These are phyloP conservation scores for Diadema setosum DNA, from an alignment of 35 echinoderm and acorn worm species.

Conservation along the genomic window DNA sequence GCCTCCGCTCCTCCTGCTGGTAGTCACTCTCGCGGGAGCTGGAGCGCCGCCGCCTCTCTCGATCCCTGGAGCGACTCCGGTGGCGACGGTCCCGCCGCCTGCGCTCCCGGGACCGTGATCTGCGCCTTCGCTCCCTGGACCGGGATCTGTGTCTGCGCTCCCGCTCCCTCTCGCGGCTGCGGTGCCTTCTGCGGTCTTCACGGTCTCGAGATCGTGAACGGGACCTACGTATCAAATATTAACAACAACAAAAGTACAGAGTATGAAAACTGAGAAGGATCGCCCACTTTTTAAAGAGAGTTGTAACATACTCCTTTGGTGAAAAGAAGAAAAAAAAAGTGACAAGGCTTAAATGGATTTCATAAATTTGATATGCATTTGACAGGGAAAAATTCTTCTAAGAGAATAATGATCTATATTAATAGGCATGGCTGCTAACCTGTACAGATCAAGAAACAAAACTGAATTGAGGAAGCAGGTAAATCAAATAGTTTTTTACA, in stretches of 20 bases:
- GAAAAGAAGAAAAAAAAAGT: too few species aligned
- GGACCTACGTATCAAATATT: not conserved
- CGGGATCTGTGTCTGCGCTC: not conserved
- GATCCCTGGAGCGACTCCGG: not conserved
- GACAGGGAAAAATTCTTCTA: too few species aligned
- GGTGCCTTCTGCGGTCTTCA: not conserved
- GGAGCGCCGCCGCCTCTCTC: not conserved
- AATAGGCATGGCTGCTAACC: too few species aligned
- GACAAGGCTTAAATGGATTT: too few species aligned
- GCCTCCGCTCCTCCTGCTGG: not conserved
- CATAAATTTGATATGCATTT: too few species aligned
- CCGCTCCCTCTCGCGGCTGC: not conserved
- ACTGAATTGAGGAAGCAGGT: too few species aligned
- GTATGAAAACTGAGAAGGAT: not conserved
- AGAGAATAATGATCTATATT: too few species aligned
- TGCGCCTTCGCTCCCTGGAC: slow-evolving; percentile 3
- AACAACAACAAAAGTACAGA: not conserved
- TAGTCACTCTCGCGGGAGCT: not conserved
- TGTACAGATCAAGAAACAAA: too few species aligned
- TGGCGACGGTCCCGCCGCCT: slow-evolving; percentile 7
- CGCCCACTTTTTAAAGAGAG: not conserved
- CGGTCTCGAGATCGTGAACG: not conserved
- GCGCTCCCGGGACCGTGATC: slow-evolving; percentile 51
- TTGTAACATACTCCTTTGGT: too few species aligned
- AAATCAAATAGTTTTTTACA: too few species aligned